Evolutionary conservation across 2,797 vertebrate species (phyloP).

Genomic region (Microctenopoma stevenorrisi): DNA sequence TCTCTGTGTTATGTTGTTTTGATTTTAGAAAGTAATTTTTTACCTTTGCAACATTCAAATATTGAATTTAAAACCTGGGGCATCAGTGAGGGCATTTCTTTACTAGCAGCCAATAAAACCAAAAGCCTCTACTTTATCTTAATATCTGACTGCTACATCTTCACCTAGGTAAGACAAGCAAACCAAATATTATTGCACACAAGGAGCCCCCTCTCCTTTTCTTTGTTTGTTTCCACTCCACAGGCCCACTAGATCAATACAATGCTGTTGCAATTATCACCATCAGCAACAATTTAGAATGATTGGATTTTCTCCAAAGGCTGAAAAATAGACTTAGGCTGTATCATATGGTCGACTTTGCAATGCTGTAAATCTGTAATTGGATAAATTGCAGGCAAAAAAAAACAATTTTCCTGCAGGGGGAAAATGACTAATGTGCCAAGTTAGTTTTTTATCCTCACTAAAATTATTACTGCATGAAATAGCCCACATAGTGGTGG

Average conservation of each 20-base stretch:
- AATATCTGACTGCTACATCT: conserved; percentile 49
- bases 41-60: conserved; percentile 21
- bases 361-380: conserved; percentile 79
- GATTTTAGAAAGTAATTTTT: conserved; percentile 27
- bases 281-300: conserved; percentile 79
- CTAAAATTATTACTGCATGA: conserved; percentile 72
- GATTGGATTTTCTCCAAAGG: conserved; percentile 79
- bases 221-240: conserved; percentile 70
- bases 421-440: conserved; percentile 64
- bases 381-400: conserved; percentile 78
- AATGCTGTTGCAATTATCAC: conserved; percentile 78
- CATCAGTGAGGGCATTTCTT: conserved; percentile 31
- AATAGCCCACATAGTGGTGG: conserved; percentile 52
- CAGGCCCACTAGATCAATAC: conserved; percentile 76
- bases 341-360: conserved; percentile 74
- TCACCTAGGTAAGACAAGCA: conserved; percentile 60
- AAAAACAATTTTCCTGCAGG: conserved; percentile 69
- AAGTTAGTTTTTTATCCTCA: conserved; percentile 66
- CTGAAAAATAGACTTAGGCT: conserved; percentile 75
- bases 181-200: conserved; percentile 57
- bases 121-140: conserved; percentile 49
- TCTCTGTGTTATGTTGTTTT: background rate
- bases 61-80: conserved; percentile 29
- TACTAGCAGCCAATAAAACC: conserved; percentile 51
- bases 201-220: conserved; percentile 48